Conservation (phyloP, 2,797 vertebrate species). For the Limnodromus scolopaceus region DNA sequence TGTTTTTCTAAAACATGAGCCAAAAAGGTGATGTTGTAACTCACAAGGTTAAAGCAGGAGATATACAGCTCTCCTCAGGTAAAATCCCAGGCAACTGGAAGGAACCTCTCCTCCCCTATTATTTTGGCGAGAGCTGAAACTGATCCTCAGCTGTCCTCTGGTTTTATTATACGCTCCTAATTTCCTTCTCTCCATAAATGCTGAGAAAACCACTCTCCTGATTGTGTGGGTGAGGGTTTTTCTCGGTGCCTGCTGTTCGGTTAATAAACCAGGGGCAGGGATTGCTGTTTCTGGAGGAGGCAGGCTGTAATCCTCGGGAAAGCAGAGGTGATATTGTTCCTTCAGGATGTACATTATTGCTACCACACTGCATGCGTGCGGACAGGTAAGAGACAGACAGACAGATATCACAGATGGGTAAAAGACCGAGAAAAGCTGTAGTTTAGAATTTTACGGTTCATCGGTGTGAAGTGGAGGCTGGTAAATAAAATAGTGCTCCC, state of each 20-base stretch:
- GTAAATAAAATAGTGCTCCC: constrained; percentile 26
- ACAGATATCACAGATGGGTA: background rate
- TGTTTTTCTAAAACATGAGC: background rate
- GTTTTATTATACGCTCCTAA: background rate
- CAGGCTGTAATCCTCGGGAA: background rate
- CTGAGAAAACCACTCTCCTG: background rate
- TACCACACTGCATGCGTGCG: background rate
- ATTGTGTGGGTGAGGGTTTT: background rate
- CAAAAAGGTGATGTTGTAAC: background rate
- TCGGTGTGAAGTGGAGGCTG: constrained; percentile 41
- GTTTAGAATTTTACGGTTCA: constrained; percentile 65
- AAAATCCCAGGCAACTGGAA: background rate
- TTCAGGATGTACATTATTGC: constrained; percentile 26
- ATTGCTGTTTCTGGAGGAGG: background rate
- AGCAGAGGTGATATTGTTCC: constrained; percentile 20
- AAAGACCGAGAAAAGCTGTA: background rate
- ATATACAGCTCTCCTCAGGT: background rate
- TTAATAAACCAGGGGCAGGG: constrained; percentile 2
- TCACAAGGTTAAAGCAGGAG: background rate
- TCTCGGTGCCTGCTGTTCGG: background rate
- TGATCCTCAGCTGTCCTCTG: background rate
- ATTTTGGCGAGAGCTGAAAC: background rate
- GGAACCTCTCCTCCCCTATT: background rate
- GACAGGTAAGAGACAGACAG: background rate
- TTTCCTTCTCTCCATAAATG: background rate